A percentile compares a stretch with the other conserved stretches of the same genome.
Conservation (phyloP, 2,113 vertebrate genomes). For the Pipra filicauda region DNA sequence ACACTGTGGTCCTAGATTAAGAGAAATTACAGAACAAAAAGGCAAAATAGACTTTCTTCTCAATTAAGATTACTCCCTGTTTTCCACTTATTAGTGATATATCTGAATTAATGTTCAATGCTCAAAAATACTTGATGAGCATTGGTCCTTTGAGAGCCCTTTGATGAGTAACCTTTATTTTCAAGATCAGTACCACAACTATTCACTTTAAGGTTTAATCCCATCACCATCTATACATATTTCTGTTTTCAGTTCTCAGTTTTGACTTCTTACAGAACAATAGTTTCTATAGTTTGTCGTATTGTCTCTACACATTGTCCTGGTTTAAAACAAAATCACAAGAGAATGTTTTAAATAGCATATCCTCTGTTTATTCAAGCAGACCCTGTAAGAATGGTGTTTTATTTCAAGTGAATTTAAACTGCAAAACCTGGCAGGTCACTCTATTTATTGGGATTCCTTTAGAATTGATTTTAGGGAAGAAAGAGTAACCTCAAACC, state of each 20-base stretch:
- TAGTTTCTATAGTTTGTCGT: neutral
- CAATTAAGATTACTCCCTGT: neutral
- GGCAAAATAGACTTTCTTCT: neutral
- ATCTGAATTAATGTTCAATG: neutral
- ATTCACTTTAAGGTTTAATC: neutral
- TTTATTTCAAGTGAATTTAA: neutral
- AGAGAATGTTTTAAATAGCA: neutral
- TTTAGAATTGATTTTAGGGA: neutral
- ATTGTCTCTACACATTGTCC: neutral
- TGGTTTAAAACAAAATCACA: neutral
- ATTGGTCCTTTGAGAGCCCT: neutral
- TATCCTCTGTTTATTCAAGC: neutral
- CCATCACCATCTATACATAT: fast-evolving
- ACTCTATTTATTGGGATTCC: neutral
- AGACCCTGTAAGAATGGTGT: neutral
- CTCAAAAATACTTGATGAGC: neutral
- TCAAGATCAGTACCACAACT: neutral
- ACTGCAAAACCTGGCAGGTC: neutral
- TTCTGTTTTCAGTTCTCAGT: neutral
- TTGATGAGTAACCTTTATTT: neutral
- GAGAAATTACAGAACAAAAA: neutral
- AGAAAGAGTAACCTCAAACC: neutral
- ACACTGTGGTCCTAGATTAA: neutral
- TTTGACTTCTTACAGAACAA: neutral
- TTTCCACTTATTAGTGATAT: neutral